Base-by-base conservation (phyloP, 23 tunicate genomes). In the Botrylloides violaceus region DNA sequence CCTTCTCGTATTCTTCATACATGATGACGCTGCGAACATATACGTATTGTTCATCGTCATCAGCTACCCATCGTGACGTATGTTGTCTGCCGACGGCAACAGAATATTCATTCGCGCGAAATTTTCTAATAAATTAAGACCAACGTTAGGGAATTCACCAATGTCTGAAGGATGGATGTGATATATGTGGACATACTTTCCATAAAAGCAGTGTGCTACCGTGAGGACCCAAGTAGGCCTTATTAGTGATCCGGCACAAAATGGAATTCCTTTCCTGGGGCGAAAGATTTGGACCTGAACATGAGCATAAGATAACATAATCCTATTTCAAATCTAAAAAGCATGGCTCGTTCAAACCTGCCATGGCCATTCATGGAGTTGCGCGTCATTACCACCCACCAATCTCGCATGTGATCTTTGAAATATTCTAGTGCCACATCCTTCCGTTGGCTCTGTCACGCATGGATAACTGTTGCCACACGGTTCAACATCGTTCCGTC, bases 291-390 rank as follows among this genome's bases (percentile, higher is more conserved):
- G 74, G 25, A 37, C 58, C 74, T 68, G 58, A n/a, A 43, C 15
- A n/a, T 43, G 53, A 43, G 53, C 9, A 43, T 15, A 7, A 9
- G 53, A 43, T 15, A 7, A 7, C 12, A 43, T 43, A 7, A 9
- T 9, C 53, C 12, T 15, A 43, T 43, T 43, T 43, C 53, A n/a
- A n/a, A n/a, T n/a, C n/a, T n/a, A n/a, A n/a, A n/a, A n/a, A n/a
- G n/a, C 53, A 9, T 43, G 53, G 12, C 53, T 43, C 21, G 15
- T 18, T 29, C 19, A 18, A 35, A 68, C 74, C 74, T 68, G 74
- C 74, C 74, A 68, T 15, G 74, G 74, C 74, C 74, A 68, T 43
- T 68, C 74, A 3, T 68, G 74, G 5, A 68, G 15, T 23, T 68
- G 58, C 19, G 74, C 74, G 29, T 68, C 3, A 18, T 56, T 39